phyloP scores from a whole-genome alignment of 2,797 vertebrate genomes.

The Enteromius viviparus region DNA sequence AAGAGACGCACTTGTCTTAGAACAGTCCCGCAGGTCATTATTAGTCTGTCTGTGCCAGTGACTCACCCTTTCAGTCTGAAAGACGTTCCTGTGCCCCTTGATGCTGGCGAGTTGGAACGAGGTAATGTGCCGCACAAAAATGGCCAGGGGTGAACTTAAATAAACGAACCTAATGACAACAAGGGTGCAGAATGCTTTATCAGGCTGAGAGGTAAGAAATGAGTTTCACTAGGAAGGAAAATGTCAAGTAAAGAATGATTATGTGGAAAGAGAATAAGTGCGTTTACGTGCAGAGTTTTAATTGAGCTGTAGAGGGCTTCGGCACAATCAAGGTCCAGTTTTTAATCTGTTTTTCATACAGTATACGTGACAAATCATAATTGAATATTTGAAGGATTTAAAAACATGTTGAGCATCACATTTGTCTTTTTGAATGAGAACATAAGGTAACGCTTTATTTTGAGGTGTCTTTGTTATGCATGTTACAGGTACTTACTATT shows the following conservation, averaged over 20 bases:
- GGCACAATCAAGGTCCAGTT: neutral
- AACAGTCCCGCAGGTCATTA: constrained; percentile 28
- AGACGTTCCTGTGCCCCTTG: neutral
- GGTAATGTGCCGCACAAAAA: constrained; percentile 56
- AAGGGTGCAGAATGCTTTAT: constrained; percentile 21
- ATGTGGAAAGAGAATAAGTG: neutral
- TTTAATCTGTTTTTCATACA: neutral
- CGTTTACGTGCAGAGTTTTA: neutral
- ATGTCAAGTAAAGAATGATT: neutral
- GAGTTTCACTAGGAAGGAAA: neutral
- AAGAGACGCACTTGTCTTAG: constrained; percentile 19
- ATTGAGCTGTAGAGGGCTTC: neutral
- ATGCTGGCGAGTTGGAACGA: constrained; percentile 7
- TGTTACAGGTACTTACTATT: neutral
- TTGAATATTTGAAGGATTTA: neutral
- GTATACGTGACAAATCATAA: neutral
- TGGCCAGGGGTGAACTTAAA: constrained; percentile 20
- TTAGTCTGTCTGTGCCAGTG: constrained; percentile 10
- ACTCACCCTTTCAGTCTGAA: neutral
- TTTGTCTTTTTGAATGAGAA: neutral
- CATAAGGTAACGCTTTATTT: neutral
- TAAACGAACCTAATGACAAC: constrained; percentile 18
- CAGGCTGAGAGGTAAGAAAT: constrained; percentile 1
- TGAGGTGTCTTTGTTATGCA: neutral
- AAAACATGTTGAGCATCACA: neutral